Conservation (phyloP, 2,113 vertebrate genomes). For the Apistogramma diplotaenia region DNA sequence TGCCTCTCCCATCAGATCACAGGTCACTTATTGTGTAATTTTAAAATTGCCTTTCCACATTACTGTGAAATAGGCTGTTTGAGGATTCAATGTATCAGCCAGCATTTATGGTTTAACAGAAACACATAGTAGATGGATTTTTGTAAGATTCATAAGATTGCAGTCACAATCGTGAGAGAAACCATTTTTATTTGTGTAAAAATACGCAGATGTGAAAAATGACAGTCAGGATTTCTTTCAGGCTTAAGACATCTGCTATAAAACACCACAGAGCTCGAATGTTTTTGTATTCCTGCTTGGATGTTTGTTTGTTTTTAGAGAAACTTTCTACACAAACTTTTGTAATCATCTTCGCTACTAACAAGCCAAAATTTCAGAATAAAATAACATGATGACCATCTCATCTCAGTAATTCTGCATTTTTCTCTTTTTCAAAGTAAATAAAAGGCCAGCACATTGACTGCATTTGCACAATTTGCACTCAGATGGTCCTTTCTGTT, state of each 20-base stretch:
- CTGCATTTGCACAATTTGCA: neutral
- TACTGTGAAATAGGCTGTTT: neutral
- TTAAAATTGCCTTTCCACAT: neutral
- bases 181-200: neutral
- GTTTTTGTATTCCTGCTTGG: neutral
- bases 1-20: neutral
- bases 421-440: neutral
- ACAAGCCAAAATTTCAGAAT: neutral
- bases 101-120: neutral
- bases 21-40: neutral
- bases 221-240: neutral
- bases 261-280: neutral
- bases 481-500: neutral
- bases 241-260: neutral
- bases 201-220: neutral
- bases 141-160: neutral
- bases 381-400: neutral
- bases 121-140: neutral
- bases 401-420: neutral
- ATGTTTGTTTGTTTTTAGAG: neutral
- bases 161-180: neutral
- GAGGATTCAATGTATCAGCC: neutral
- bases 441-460: neutral
- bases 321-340: neutral
- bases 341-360: neutral